Percentiles rank a stretch among this genome's conserved stretches.
These are phyloP conservation scores for Leuctra nigra DNA, from an alignment of 2,888 invertebrate species.

Conservation along the genomic window DNA sequence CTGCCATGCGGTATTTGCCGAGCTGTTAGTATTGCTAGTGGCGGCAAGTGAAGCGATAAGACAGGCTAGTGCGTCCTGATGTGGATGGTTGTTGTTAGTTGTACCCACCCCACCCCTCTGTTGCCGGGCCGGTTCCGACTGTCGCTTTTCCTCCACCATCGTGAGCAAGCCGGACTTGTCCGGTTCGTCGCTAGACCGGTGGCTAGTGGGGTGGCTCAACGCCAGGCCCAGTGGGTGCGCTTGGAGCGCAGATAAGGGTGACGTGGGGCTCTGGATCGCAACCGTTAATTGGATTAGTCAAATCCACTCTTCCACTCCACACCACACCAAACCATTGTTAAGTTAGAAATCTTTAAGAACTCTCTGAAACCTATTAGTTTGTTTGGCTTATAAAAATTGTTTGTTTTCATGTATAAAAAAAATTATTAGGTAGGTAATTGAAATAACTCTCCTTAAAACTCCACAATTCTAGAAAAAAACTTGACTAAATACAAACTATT, in stretches of 20 bases:
- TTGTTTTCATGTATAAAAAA: neutral
- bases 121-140: constrained; percentile 21
- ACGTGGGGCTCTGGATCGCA: constrained; percentile 39
- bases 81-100: constrained; percentile 20
- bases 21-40: constrained; percentile 31
- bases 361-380: neutral
- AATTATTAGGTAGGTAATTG: neutral
- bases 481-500: too few relatives aligned
- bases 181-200: neutral
- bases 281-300: constrained; percentile 12
- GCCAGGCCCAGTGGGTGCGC: constrained; percentile 36
- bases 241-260: constrained; percentile 37
- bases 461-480: too few relatives aligned
- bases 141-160: constrained; percentile 23
- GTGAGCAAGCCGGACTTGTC: constrained; percentile 26
- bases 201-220: constrained; percentile 28
- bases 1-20: constrained; percentile 27
- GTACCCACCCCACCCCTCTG: constrained; percentile 28
- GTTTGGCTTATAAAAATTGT: neutral
- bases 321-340: neutral
- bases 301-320: too few relatives aligned
- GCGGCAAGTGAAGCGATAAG: constrained; percentile 31
- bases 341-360: neutral
- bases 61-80: constrained; percentile 30
- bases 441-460: too few relatives aligned